Base-by-base conservation (phyloP, 2,113 vertebrate species). In the Dromas ardeola region DNA sequence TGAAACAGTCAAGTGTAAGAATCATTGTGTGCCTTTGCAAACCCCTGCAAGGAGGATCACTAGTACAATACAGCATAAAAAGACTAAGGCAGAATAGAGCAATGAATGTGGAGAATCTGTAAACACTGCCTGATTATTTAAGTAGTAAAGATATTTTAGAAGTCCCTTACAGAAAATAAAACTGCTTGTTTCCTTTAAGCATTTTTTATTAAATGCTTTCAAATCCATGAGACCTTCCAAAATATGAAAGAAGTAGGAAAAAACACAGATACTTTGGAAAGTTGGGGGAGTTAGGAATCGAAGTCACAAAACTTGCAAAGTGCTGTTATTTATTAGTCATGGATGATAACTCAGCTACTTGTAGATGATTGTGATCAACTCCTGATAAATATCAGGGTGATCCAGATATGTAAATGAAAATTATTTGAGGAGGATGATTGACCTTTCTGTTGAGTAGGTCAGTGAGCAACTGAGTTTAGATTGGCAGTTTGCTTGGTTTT, bases 381-480 rank as follows among this genome's bases (percentile, higher is more conserved):
- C 47, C 58, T 65, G 47, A 78, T 81, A 78, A 84, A 84, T 90
- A 86, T 26, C 82, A 83, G 20, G 30, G 47, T 34, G 90, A 63
- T 92, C 17, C 63, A 81, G 63, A 74, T 10, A 12, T 70, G 21
- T 58, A 93, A 92, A 74, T 78, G 72, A 92, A 45, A 49, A 73
- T 81, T 36, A 65, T 92, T 71, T 84, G 61, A 81, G 69, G 32
- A 86, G 34, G 67, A 78, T 63, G 50, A 67, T 27, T 92, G 80
- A 90, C 82, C 50, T 96, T 95, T 95, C 32, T 95, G 32, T 81
- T 88, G 67, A 92, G 72, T 84, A 95, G 52, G 69, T 97, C 88
- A 78, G 38, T 71, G 69, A 93, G 63, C 63, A 96, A 36, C 42
- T 62, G 76, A 50, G 47, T 83, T 93, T 38, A 36, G 50, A 83